A percentile compares a stretch with the other conserved stretches of the same genome.
Conservation (phyloP, 53 echinoderm and acorn worm species). For the Henricia sp. region DNA sequence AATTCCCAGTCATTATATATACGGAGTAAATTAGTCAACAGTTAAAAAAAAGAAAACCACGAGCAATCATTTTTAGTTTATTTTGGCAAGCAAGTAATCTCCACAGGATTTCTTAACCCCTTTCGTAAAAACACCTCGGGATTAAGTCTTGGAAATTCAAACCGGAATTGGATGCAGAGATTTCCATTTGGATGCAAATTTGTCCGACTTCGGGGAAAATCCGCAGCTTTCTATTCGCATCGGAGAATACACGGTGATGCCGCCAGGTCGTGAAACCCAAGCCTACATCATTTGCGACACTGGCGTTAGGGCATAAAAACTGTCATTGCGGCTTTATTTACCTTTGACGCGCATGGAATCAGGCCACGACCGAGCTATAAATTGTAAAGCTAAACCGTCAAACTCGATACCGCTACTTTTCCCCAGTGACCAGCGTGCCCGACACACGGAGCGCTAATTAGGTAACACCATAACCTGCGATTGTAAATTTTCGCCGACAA, state of each 20-base stretch:
- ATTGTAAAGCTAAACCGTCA: neutral
- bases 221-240: neutral
- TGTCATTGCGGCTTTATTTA: neutral
- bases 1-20: no score
- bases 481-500: neutral
- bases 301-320: neutral
- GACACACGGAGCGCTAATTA: neutral
- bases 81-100: no score
- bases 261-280: neutral
- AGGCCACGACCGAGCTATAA: neutral
- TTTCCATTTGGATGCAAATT: neutral
- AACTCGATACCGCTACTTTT: neutral
- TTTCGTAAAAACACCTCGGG: no score
- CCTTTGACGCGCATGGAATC: constrained; percentile 6
- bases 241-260: constrained; percentile 1
- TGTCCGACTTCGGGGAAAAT: neutral
- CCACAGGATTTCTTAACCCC: no score
- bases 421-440: neutral
- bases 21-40: neutral
- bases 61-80: no score
- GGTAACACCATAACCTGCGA: constrained; percentile 1
- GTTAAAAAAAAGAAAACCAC: neutral
- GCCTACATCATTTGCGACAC: neutral
- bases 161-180: no score
- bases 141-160: no score